Evolutionary conservation across 2,113 vertebrate species (phyloP).

Genomic region (Sinocyclocheilus anshuiensis): DNA sequence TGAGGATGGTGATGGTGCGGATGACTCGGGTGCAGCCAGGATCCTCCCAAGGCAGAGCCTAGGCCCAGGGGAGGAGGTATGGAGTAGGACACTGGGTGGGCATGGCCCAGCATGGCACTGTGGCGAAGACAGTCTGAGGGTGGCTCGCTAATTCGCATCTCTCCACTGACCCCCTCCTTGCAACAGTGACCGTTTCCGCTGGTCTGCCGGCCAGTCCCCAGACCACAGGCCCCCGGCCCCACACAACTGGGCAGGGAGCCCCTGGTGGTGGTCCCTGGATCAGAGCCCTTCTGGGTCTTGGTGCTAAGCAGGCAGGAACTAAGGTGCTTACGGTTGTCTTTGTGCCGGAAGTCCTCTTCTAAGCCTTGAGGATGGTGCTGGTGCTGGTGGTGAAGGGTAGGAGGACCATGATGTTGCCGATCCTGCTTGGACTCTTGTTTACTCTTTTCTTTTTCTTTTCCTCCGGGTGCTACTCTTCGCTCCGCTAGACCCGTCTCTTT

Average conservation of each 20-base stretch:
- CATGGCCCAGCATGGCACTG: conserved; percentile 71
- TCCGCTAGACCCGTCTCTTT: conserved; percentile 77
- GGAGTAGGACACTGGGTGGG: conserved; percentile 82
- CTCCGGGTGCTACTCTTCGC: conserved; percentile 73
- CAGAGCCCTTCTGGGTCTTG: conserved; percentile 67
- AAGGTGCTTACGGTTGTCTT: conserved; percentile 79
- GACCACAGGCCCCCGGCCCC: conserved; percentile 70
- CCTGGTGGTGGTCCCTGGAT: conserved; percentile 64
- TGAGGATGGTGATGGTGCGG: conserved; percentile 68
- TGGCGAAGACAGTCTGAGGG: conserved; percentile 88
- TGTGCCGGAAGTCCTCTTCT: conserved; percentile 78
- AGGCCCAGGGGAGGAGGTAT: conserved; percentile 83
- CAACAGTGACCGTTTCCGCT: conserved; percentile 76
- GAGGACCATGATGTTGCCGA: conserved; percentile 64
- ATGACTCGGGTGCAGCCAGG: conserved; percentile 79
- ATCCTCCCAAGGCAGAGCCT: conserved; percentile 78
- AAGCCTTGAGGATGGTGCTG: conserved; percentile 63
- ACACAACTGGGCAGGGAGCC: conserved; percentile 76
- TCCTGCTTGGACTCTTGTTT: conserved; percentile 82
- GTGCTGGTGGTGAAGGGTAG: conserved; percentile 63
- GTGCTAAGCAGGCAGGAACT: conserved; percentile 82
- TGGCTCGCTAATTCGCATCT: conserved; percentile 81
- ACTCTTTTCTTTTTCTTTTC: conserved; percentile 84
- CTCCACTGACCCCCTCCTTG: conserved; percentile 73
- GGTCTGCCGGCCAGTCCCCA: conserved; percentile 55